Evolutionary conservation across 35 echinoderm and acorn worm species (phyloP).

Genomic region (Strongylocentrotus purpuratus): DNA sequence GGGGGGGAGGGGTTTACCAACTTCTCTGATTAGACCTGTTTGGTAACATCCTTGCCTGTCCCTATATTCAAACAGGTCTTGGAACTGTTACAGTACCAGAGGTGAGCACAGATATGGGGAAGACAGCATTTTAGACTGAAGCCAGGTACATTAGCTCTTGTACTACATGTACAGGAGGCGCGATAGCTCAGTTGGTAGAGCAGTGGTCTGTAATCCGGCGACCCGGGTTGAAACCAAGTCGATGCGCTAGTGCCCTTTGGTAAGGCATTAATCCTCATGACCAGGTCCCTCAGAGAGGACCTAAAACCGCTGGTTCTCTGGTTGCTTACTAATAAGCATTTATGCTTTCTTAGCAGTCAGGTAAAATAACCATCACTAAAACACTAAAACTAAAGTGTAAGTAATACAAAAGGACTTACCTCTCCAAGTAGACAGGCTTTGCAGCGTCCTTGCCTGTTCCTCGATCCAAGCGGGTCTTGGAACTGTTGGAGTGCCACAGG

Average conservation of each 20-base stretch:
- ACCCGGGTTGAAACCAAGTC: too few species aligned
- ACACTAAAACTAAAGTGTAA: not conserved
- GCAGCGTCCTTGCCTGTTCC: slow-evolving; percentile 30
- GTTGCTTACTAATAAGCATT: too few species aligned
- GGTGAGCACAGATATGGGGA: slow-evolving; percentile 65
- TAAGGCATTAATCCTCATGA: too few species aligned
- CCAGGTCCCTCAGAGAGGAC: too few species aligned
- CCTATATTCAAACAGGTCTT: slow-evolving; percentile 58
- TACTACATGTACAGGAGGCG: too few species aligned
- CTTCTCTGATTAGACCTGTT: not conserved
- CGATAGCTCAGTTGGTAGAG: too few species aligned
- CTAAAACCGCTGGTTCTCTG: too few species aligned
- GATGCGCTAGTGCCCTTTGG: too few species aligned
- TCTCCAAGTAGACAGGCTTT: not conserved
- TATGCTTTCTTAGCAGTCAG: too few species aligned
- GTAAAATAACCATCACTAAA: too few species aligned
- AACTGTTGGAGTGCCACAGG: slow-evolving; percentile 81
- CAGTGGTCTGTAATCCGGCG: too few species aligned
- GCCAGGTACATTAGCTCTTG: not conserved
- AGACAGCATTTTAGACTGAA: slow-evolving; percentile 54
- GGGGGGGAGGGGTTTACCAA: too few species aligned
- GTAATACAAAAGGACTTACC: not conserved
- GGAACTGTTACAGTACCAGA: slow-evolving; percentile 81
- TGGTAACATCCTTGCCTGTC: not conserved
- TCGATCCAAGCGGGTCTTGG: slow-evolving; percentile 62